phyloP scores from a whole-genome alignment of 2,888 invertebrate genomes.

The Mechanitis mazaeus region DNA sequence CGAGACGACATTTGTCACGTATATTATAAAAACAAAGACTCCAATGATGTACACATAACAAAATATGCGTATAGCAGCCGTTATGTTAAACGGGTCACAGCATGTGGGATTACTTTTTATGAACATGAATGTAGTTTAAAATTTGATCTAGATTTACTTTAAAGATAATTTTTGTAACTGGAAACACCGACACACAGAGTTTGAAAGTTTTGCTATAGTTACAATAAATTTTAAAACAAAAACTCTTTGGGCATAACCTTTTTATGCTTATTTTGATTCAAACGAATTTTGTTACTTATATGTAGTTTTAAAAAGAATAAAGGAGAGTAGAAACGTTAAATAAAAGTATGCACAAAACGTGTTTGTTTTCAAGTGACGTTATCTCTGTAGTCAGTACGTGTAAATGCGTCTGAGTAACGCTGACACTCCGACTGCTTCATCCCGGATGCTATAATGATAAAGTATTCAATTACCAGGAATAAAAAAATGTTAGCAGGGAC shows the following conservation, averaged over 20 bases:
- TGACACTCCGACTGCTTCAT: slow-evolving; percentile 21
- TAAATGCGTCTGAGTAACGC: slow-evolving; percentile 15
- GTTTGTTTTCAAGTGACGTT: slow-evolving; percentile 7
- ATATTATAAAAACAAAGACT: slow-evolving; percentile 59
- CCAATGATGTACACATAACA: slow-evolving; percentile 33
- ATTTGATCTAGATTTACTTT: too few species aligned
- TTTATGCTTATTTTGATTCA: too few species aligned
- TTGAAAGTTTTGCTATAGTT: too few species aligned
- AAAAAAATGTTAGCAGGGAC: slow-evolving; percentile 24
- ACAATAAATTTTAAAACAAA: too few species aligned
- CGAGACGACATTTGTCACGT: slow-evolving; percentile 27
- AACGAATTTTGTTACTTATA: too few species aligned
- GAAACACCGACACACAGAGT: too few species aligned
- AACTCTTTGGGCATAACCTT: too few species aligned
- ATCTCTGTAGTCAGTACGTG: slow-evolving; percentile 11
- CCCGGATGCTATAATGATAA: slow-evolving; percentile 32
- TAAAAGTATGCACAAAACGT: slow-evolving; percentile 1
- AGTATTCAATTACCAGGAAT: slow-evolving; percentile 31
- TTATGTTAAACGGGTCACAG: slow-evolving; percentile 45
- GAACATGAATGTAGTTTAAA: too few species aligned
- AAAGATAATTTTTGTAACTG: too few species aligned
- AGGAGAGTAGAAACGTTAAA: background rate
- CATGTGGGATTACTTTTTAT: slow-evolving; percentile 29
- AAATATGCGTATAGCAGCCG: slow-evolving; percentile 42
- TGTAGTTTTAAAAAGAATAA: too few species aligned